Evolutionary conservation across 2,888 invertebrate genomes (phyloP).

Genomic region (Ochropacha duplaris): DNA sequence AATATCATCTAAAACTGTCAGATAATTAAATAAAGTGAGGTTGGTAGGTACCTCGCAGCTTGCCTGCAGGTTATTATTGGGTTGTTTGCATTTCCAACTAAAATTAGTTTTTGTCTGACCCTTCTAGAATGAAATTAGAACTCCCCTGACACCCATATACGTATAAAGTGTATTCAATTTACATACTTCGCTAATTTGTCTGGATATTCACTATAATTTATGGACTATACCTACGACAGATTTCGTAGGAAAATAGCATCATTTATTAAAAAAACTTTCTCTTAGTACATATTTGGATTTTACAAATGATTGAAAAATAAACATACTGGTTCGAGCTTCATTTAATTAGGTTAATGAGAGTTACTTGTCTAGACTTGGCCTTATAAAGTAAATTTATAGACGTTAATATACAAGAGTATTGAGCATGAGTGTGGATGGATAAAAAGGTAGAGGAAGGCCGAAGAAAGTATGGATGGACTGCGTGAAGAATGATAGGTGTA

Average conservation of each 20-base stretch:
- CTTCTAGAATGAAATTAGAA: conserved; percentile 63
- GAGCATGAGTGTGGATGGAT: too few species aligned
- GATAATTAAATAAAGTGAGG: not conserved
- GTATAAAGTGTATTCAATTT: conserved; percentile 11
- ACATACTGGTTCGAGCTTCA: too few species aligned
- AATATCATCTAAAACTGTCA: not conserved
- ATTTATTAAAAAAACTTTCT: not conserved
- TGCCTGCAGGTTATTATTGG: conserved; percentile 35
- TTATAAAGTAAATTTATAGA: too few species aligned
- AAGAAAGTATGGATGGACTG: too few species aligned
- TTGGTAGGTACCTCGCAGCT: not conserved
- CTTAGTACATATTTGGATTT: too few species aligned
- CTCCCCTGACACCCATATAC: conserved; percentile 30
- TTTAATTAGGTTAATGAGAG: too few species aligned
- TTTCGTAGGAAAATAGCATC: not conserved
- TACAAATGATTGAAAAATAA: too few species aligned
- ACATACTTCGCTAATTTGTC: conserved; percentile 8
- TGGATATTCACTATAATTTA: not conserved
- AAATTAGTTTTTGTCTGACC: conserved; percentile 68
- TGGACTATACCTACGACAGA: too few species aligned
- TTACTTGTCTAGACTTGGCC: too few species aligned
- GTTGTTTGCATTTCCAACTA: conserved; percentile 66
- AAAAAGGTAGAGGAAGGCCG: too few species aligned
- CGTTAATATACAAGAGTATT: too few species aligned
- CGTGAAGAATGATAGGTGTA: too few species aligned